Base-by-base conservation (phyloP, 2,113 vertebrate species). In the Scortum barcoo region DNA sequence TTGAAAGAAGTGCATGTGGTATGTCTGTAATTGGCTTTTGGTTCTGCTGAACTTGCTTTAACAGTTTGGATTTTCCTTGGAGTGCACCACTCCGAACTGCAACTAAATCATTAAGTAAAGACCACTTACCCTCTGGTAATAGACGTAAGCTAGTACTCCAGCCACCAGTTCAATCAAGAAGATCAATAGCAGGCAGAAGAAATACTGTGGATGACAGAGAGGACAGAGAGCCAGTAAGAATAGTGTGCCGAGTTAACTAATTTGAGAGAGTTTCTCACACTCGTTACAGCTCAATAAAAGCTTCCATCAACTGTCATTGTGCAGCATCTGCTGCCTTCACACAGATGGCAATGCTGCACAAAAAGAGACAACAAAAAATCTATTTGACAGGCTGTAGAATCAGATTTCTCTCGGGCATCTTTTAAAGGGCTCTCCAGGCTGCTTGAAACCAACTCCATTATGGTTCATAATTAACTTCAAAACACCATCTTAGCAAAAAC, bases 91-190 rank as follows among this genome's bases (percentile, higher is more conserved):
- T 54, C 10, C 40, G 44, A 72, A 54, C 53, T 75, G 24, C 3
- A 57, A 33, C 14, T 17, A 11, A 61, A 33, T 53, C 11, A 65
- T 19, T 24, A 28, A 63, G n/a, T 1, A 30, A 22, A 48, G 26
- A 72, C 33, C 26, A 92, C 96, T 96, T 84, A 97, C 96, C 94
- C 75, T 95, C 80, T 96, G 96, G 90, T 97, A 97, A 85, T 97
- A 97, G 11, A 97, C 92, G 3, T 97, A 97, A 11, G 97, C 96
- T 89, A 97, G 92, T 7, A 96, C 94, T 22, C 97, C 97, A 0
- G 96, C 96, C 66, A 97, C 95, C 86, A 97, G 93, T 85, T 97
- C 96, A 46, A 96, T 95, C 2, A 97, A 84, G 91, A 97, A 97
- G 89, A 97, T 96, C 44, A 95, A 76, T 80, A 97, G 91, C 66